phyloP scores from a whole-genome alignment of 2,113 vertebrate species.

The Todiramphus saurophagus region DNA sequence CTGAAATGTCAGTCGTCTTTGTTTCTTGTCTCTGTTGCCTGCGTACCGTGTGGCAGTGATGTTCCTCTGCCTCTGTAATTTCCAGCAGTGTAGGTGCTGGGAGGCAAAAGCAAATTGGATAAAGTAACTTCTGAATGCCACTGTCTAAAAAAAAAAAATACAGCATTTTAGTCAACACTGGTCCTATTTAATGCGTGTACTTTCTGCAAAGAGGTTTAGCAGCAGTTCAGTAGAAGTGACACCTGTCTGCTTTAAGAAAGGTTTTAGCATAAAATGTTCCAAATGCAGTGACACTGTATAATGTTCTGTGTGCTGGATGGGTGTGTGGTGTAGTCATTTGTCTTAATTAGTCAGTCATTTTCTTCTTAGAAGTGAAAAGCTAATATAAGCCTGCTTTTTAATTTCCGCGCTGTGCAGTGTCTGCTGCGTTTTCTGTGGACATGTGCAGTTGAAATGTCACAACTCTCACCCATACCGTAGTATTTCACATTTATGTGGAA shows the following conservation, averaged over 20 bases:
- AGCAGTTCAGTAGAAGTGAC: constrained; percentile 13
- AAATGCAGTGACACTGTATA: neutral
- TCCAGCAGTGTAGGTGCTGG: neutral
- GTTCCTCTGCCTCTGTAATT: neutral
- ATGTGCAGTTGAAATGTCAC: neutral
- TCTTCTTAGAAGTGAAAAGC: neutral
- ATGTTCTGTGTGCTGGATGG: neutral
- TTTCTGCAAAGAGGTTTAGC: neutral
- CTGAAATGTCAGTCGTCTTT: neutral
- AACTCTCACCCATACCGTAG: neutral
- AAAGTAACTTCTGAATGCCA: neutral
- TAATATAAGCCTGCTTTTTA: neutral
- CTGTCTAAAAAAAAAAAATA: neutral
- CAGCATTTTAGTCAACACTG: neutral
- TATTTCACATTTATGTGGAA: neutral
- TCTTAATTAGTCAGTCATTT: constrained; percentile 30
- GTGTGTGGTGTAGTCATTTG: constrained; percentile 1
- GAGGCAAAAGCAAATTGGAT: neutral
- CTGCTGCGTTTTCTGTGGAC: neutral
- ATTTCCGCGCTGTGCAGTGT: neutral
- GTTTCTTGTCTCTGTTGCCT: neutral
- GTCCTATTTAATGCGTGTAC: neutral
- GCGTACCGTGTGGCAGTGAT: neutral
- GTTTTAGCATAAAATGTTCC: constrained; percentile 34
- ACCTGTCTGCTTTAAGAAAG: constrained; percentile 34